A percentile compares a stretch with the other conserved stretches of the same genome.
These are phyloP conservation scores for Mellilla xanthometata DNA, from an alignment of 2,888 invertebrate genomes.

Conservation along the genomic window DNA sequence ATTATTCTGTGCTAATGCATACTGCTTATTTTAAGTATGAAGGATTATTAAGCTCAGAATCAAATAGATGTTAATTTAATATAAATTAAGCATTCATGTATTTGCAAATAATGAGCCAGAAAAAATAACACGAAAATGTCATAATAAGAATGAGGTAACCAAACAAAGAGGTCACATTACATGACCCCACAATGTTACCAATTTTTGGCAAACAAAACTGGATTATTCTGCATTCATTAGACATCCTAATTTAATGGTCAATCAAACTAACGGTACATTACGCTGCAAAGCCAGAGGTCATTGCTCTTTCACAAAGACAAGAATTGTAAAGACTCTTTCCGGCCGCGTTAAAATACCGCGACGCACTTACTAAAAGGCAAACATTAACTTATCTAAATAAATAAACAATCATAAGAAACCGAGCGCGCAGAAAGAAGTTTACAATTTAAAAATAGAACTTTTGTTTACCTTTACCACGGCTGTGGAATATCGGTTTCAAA, in stretches of 20 bases:
- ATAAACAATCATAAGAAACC: conserved; percentile 13
- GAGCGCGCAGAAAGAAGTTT: neutral
- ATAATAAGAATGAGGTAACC: neutral
- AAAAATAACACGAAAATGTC: too few species aligned
- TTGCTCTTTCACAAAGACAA: conserved; percentile 43
- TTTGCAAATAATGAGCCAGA: too few species aligned
- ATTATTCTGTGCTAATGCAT: too few species aligned
- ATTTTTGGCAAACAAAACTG: conserved; percentile 4
- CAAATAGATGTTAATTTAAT: too few species aligned
- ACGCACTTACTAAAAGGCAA: neutral
- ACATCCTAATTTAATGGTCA: conserved; percentile 35
- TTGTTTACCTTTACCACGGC: conserved; percentile 9
- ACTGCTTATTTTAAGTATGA: too few species aligned
- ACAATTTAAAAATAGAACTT: conserved; percentile 29
- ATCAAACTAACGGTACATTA: conserved; percentile 50
- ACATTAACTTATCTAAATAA: neutral
- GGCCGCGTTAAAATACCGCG: conserved; percentile 25
- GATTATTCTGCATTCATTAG: conserved; percentile 1
- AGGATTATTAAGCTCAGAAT: too few species aligned
- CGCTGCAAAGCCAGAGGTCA: conserved; percentile 53
- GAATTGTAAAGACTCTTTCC: conserved; percentile 47
- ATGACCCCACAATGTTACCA: neutral
- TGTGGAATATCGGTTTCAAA: too few species aligned
- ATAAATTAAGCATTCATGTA: too few species aligned
- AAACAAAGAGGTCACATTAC: neutral